A percentile compares a stretch with the other conserved stretches of the same genome.
Evolutionary conservation across 2,888 invertebrate species (phyloP).

Genomic region (Zonitis immaculata): DNA sequence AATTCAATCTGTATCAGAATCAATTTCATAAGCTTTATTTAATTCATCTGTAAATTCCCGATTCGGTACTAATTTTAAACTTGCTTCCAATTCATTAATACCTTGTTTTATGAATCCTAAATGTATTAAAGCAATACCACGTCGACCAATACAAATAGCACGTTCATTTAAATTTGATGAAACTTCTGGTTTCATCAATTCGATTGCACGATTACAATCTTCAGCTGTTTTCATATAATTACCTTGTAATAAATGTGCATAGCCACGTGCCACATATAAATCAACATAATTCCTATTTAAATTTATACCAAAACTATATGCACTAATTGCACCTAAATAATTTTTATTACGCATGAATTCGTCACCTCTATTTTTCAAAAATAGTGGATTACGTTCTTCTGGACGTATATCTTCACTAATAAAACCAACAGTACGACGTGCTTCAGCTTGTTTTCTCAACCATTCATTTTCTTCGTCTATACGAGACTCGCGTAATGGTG

Average conservation of each 20-base stretch:
- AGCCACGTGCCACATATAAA: slow-evolving; percentile 71
- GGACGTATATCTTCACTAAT: slow-evolving; percentile 66
- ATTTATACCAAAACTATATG: slow-evolving; percentile 73
- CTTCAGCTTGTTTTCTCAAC: slow-evolving; percentile 72
- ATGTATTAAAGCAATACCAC: slow-evolving; percentile 69
- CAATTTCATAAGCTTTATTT: slow-evolving; percentile 18
- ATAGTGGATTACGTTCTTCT: slow-evolving; percentile 78
- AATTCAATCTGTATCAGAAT: slow-evolving; percentile 13
- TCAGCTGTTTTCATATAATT: slow-evolving; percentile 61
- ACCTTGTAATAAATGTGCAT: slow-evolving; percentile 68
- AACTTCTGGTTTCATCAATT: slow-evolving; percentile 68
- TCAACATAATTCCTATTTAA: slow-evolving; percentile 67
- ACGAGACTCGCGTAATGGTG: slow-evolving; percentile 73
- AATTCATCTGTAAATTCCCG: slow-evolving; percentile 52
- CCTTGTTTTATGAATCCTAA: slow-evolving; percentile 66
- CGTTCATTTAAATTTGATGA: slow-evolving; percentile 66
- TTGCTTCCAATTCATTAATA: slow-evolving; percentile 70
- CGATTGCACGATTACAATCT: slow-evolving; percentile 65
- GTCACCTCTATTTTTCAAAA: slow-evolving; percentile 77
- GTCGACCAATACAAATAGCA: slow-evolving; percentile 66
- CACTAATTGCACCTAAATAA: slow-evolving; percentile 75
- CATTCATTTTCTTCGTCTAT: slow-evolving; percentile 71
- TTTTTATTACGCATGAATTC: slow-evolving; percentile 71
- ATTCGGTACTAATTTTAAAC: slow-evolving; percentile 61
- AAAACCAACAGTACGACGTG: slow-evolving; percentile 65